Evolutionary conservation across 2,888 invertebrate genomes (phyloP).

Genomic region (Calliphora vomitoria): DNA sequence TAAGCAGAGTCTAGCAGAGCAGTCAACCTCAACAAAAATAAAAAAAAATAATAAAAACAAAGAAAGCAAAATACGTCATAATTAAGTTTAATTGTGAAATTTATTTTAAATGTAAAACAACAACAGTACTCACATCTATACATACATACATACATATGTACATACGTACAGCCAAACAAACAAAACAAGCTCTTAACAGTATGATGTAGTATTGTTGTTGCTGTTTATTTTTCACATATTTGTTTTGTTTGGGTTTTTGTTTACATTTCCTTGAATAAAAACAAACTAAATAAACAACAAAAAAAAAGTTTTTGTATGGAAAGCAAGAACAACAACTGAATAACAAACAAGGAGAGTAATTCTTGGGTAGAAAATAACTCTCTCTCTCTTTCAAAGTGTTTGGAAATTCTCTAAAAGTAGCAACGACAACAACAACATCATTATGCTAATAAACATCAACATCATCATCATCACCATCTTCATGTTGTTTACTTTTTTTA

Average conservation of each 20-base stretch:
- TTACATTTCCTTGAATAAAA: slow-evolving; percentile 71
- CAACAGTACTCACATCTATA: slow-evolving; percentile 19
- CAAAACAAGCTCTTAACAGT: slow-evolving; percentile 30
- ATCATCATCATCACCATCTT: background rate
- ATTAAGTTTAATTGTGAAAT: slow-evolving; percentile 72
- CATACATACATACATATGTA: background rate
- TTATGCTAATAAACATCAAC: slow-evolving; percentile 24
- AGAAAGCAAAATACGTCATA: slow-evolving; percentile 62
- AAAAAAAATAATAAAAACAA: slow-evolving; percentile 19
- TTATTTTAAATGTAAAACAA: slow-evolving; percentile 62
- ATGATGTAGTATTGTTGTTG: slow-evolving; percentile 40
- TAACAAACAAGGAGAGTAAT: slow-evolving; percentile 7
- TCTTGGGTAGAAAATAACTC: slow-evolving; percentile 16
- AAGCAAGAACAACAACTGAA: slow-evolving; percentile 37
- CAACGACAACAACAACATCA: slow-evolving; percentile 10
- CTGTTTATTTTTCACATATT: slow-evolving; percentile 67
- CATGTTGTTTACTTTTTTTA: background rate
- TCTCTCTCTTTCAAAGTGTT: slow-evolving; percentile 41
- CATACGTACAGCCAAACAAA: slow-evolving; percentile 10
- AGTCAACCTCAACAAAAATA: slow-evolving; percentile 42
- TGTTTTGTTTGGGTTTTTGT: slow-evolving; percentile 71
- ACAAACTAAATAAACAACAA: slow-evolving; percentile 58
- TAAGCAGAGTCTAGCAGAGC: slow-evolving; percentile 31
- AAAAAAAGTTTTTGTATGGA: slow-evolving; percentile 19
- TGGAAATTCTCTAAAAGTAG: slow-evolving; percentile 8